Percentiles rank a stretch among this genome's conserved stretches.
Evolutionary conservation across 1,140 invertebrate genomes (phyloP).

Genomic region (Fopius arisanus): DNA sequence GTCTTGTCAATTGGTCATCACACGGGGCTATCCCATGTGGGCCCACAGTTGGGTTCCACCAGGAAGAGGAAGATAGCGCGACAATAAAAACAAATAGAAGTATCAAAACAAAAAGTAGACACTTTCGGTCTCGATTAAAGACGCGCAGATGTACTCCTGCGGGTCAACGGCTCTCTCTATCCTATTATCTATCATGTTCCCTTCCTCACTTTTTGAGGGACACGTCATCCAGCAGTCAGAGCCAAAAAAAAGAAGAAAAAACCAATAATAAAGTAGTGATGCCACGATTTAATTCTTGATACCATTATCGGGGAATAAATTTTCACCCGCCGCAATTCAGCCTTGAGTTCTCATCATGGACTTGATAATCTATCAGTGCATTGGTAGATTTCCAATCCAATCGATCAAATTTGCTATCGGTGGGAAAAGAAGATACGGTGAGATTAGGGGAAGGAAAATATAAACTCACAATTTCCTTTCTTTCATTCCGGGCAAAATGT

Average conservation of each 20-base stretch:
- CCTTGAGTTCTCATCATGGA: conserved; percentile 5
- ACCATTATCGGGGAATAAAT: not conserved
- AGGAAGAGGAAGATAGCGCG: not conserved
- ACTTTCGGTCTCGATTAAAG: not conserved
- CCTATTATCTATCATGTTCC: not conserved
- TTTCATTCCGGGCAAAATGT: too few relatives aligned
- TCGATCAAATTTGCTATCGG: conserved; percentile 6
- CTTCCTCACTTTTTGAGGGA: not conserved
- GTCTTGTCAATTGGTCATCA: conserved; percentile 50
- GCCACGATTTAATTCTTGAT: not conserved
- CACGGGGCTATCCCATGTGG: conserved; percentile 46
- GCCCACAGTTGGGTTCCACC: conserved; percentile 18
- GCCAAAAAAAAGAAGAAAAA: not conserved
- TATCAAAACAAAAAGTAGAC: not conserved
- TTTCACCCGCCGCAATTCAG: not conserved
- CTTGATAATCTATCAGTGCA: conserved; percentile 28
- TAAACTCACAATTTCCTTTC: not conserved
- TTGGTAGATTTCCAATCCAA: not conserved
- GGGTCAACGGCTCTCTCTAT: conserved; percentile 37
- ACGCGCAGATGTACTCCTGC: conserved; percentile 52
- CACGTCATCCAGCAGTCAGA: not conserved
- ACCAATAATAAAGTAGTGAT: not conserved
- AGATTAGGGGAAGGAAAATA: not conserved
- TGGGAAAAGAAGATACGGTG: conserved; percentile 2
- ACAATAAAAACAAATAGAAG: conserved; percentile 6